Base-by-base conservation (phyloP, 1,140 invertebrate species). In the Coptotermes formosanus region DNA sequence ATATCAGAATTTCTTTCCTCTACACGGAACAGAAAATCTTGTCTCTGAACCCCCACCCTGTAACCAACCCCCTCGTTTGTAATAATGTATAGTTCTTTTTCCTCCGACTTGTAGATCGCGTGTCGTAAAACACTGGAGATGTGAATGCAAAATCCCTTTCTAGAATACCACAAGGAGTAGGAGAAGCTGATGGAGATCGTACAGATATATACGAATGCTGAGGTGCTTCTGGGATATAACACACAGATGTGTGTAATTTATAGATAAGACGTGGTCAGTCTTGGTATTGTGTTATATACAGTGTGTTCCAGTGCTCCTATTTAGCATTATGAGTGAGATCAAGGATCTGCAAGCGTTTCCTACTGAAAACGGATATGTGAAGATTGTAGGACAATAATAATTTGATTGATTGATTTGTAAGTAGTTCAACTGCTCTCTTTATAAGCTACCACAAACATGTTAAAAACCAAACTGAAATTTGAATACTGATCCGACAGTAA, bases 191-290 rank as follows among this genome's bases (percentile, higher is more conserved):
- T 52, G 82, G 82, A 44, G 48, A 25, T 25, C 2, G 32, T 52
- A 43, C 82, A 52, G 48, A 52, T 44, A 83, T 44, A 48, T 30
- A 21, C 38, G 19, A 25, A 25, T 43, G 82, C 9, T 43, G 21
- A 21, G 19, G 19, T 55, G 0, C 52, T 55, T 55, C 52, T 19
- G 19, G 52, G 43, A 30, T 32, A 19, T 52, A 52, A 83, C 64
- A 30, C 48, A 83, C 82, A 83, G 82, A 83, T 83, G 82, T 83
- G 64, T 83, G 82, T 43, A 83, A 83, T 83, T 83, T 83, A 83
- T 83, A 45, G 82, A 83, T 83, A 83, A 83, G 82, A 83, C 82
- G 82, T 83, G 82, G 82, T 83, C 43, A 52, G 48, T 52, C 43
- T 32, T n/a, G 19, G 32, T 38, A 82, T 38, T 23, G 32, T 38